Percentiles rank a stretch among this genome's conserved stretches.
phyloP scores from a whole-genome alignment of 1,140 invertebrate species.

The Cyclargus thomasi region DNA sequence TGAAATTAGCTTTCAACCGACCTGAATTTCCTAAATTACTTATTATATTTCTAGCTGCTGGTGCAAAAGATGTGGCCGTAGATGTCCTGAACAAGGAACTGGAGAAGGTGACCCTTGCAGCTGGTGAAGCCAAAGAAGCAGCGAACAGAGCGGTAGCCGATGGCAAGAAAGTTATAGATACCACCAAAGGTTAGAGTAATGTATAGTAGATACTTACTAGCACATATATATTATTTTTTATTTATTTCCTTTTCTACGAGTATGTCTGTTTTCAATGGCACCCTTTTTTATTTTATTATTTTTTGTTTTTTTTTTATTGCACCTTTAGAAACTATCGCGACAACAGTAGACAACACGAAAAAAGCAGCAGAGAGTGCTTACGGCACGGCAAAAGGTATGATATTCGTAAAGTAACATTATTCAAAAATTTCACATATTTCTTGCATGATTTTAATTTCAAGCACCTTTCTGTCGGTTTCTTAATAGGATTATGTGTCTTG shows the following conservation, averaged over 20 bases:
- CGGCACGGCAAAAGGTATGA: conserved; percentile 50
- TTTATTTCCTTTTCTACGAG: conserved; percentile 24
- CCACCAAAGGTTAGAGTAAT: conserved; percentile 58
- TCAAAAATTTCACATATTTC: neutral
- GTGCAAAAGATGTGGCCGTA: conserved; percentile 55
- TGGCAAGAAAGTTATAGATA: conserved; percentile 68
- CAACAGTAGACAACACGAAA: conserved; percentile 59
- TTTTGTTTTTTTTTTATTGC: conserved; percentile 35
- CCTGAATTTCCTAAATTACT: neutral
- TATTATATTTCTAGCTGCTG: conserved; percentile 35
- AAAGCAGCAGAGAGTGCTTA: conserved; percentile 54
- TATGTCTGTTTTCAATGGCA: conserved; percentile 22
- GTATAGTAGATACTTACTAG: neutral
- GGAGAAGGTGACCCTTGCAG: conserved; percentile 63
- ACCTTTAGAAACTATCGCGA: conserved; percentile 57
- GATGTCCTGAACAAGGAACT: conserved; percentile 68
- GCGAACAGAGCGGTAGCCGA: conserved; percentile 65
- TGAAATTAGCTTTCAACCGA: neutral
- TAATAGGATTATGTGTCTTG: conserved; percentile 2
- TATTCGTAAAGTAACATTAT: neutral
- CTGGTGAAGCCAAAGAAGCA: conserved; percentile 64
- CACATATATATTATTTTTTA: neutral
- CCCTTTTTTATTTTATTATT: conserved; percentile 31
- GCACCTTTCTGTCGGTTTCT: conserved; percentile 14
- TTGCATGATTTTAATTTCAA: conserved; percentile 4